These are phyloP conservation scores for Calameuta pallipes DNA, from an alignment of 2,888 invertebrate species.

Conservation along the genomic window DNA sequence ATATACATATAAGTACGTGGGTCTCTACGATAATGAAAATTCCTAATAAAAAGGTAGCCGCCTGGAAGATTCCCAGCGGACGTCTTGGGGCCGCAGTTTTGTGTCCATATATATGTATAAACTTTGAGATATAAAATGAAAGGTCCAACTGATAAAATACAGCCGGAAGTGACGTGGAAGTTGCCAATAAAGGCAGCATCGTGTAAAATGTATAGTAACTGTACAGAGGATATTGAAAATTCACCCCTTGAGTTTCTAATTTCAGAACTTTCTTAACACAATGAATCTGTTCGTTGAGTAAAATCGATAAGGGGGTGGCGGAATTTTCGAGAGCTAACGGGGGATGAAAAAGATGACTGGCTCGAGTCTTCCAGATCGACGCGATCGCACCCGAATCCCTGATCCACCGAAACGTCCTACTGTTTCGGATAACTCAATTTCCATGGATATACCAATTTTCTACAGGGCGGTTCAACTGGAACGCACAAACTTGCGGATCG, in stretches of 20 bases:
- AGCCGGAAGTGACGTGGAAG: not conserved
- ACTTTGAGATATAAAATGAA: not conserved
- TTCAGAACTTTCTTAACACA: not conserved
- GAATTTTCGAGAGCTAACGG: not conserved
- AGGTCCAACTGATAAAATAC: not conserved
- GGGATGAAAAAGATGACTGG: not conserved
- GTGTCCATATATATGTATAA: not conserved
- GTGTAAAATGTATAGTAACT: not conserved
- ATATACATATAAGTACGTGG: no score
- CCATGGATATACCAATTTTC: no score
- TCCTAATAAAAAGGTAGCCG: no score
- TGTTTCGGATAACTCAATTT: not conserved
- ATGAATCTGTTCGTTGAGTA: not conserved
- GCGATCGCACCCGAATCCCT: slow-evolving; percentile 1
- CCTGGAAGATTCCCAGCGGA: no score
- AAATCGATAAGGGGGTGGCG: not conserved
- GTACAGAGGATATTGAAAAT: not conserved
- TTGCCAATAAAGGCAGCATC: not conserved
- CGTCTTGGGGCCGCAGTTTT: no score
- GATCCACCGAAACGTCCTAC: not conserved
- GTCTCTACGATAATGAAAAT: no score
- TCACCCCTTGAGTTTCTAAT: not conserved
- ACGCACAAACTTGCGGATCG: not conserved
- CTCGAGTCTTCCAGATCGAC: not conserved
- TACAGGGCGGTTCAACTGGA: not conserved